These are phyloP conservation scores for Torymus aiolomorphi DNA, from an alignment of 2,888 invertebrate genomes.

Conservation along the genomic window DNA sequence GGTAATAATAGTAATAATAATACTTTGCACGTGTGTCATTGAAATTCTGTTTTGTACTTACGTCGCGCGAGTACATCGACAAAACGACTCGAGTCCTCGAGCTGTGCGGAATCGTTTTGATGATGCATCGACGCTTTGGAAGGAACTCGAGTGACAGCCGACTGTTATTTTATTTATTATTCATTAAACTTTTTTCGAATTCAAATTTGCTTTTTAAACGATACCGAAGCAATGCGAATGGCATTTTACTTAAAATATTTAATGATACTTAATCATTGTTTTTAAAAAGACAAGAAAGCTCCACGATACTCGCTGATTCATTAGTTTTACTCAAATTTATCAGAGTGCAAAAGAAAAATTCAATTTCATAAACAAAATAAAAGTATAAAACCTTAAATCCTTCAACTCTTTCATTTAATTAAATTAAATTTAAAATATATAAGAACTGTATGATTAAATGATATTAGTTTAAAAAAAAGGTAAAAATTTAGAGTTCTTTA, in stretches of 20 bases:
- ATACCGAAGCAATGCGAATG: background rate
- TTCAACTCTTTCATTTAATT: too few species aligned
- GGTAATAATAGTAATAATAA: constrained; percentile 18
- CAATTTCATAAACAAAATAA: too few species aligned
- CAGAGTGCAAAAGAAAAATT: too few species aligned
- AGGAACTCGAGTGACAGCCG: constrained; percentile 57
- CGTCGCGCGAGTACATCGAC: constrained; percentile 61
- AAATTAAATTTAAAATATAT: too few species aligned
- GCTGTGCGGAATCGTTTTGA: constrained; percentile 50
- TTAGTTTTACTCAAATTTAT: background rate
- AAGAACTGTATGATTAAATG: too few species aligned
- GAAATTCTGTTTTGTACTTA: constrained; percentile 61
- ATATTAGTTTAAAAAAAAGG: too few species aligned
- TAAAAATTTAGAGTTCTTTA: too few species aligned
- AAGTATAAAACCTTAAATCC: too few species aligned
- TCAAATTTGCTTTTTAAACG: background rate
- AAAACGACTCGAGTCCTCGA: constrained; percentile 58
- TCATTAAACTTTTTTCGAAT: constrained; percentile 11
- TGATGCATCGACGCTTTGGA: constrained; percentile 53
- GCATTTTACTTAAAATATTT: background rate
- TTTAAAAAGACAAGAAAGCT: background rate
- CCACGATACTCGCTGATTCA: constrained; percentile 7
- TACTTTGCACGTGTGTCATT: constrained; percentile 35
- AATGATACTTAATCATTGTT: constrained; percentile 1
- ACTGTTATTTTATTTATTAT: constrained; percentile 7